Evolutionary conservation across 92 coral and sea anemone species (phyloP).

Genomic region (Zoanthus sociatus): DNA sequence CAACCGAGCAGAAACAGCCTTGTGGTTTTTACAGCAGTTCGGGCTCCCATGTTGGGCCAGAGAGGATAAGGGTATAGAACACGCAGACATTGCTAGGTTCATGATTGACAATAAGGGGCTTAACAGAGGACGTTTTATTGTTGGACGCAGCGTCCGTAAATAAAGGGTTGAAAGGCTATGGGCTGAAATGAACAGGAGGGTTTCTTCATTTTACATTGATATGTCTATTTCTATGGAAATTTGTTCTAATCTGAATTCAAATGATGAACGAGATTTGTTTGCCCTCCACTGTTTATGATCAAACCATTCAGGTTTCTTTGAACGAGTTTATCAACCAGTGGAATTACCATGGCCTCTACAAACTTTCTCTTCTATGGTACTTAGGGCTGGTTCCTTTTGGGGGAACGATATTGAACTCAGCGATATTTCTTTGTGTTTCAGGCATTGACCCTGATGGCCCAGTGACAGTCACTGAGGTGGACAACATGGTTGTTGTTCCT

Average conservation of each 20-base stretch:
- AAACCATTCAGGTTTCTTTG: constrained; percentile 30
- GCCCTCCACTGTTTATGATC: constrained; percentile 47
- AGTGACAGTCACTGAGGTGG: constrained; percentile 46
- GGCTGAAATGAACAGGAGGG: constrained; percentile 57
- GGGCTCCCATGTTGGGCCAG: background rate
- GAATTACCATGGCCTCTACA: constrained; percentile 51
- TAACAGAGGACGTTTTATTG: constrained; percentile 54
- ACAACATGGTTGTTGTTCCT: constrained; percentile 56
- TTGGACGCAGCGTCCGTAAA: constrained; percentile 43
- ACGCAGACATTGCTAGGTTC: constrained; percentile 49
- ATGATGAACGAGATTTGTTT: constrained; percentile 41
- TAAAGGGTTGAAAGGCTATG: constrained; percentile 35
- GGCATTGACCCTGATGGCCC: constrained; percentile 62
- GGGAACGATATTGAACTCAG: constrained; percentile 45
- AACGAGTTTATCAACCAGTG: constrained; percentile 47
- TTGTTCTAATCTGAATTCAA: constrained; percentile 33
- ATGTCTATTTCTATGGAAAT: constrained; percentile 54
- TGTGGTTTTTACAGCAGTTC: background rate
- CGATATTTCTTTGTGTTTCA: constrained; percentile 15
- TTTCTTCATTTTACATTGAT: constrained; percentile 45
- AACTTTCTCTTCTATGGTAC: constrained; percentile 50
- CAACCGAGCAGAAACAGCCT: background rate
- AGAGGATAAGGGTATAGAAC: constrained; percentile 32
- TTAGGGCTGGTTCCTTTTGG: constrained; percentile 40
- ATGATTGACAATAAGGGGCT: constrained; percentile 54